These are phyloP conservation scores for Dendrolimus houi DNA, from an alignment of 2,888 invertebrate genomes.

Conservation along the genomic window DNA sequence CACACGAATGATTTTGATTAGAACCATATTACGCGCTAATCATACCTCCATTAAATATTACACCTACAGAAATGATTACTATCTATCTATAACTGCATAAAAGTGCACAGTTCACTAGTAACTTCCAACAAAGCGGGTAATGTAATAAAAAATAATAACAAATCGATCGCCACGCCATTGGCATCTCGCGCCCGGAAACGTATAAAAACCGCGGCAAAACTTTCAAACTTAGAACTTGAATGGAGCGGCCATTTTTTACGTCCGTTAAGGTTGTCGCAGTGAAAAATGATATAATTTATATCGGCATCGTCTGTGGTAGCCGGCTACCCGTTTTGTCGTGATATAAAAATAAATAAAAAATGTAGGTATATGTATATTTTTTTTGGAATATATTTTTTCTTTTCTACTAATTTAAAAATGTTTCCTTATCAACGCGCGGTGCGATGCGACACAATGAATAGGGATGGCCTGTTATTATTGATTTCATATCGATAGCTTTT, in stretches of 20 bases:
- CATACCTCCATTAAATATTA: too few relatives aligned
- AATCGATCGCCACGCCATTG: slow-evolving; percentile 24
- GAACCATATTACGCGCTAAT: too few relatives aligned
- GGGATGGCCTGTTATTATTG: slow-evolving; percentile 26
- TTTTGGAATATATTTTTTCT: slow-evolving; percentile 55
- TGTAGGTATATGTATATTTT: slow-evolving; percentile 16
- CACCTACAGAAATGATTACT: too few relatives aligned
- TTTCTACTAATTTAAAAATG: slow-evolving; percentile 72
- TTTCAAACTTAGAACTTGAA: slow-evolving; percentile 67
- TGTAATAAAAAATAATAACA: slow-evolving; percentile 25
- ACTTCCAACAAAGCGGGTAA: slow-evolving; percentile 16
- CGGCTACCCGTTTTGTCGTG: slow-evolving; percentile 73
- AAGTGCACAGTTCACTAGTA: neutral
- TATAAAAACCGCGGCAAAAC: slow-evolving; percentile 74
- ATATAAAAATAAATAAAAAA: slow-evolving; percentile 68
- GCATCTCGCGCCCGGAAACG: slow-evolving; percentile 70
- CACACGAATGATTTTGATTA: too few relatives aligned
- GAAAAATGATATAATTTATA: slow-evolving; percentile 77
- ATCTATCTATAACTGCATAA: too few relatives aligned
- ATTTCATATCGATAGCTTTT: slow-evolving; percentile 12
- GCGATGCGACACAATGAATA: slow-evolving; percentile 62
- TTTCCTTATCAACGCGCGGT: slow-evolving; percentile 74
- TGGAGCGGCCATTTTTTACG: slow-evolving; percentile 72
- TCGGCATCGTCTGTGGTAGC: slow-evolving; percentile 55
- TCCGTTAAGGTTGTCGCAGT: slow-evolving; percentile 71